Evolutionary conservation across 2,888 invertebrate species (phyloP).

Genomic region (Ophraella communa): DNA sequence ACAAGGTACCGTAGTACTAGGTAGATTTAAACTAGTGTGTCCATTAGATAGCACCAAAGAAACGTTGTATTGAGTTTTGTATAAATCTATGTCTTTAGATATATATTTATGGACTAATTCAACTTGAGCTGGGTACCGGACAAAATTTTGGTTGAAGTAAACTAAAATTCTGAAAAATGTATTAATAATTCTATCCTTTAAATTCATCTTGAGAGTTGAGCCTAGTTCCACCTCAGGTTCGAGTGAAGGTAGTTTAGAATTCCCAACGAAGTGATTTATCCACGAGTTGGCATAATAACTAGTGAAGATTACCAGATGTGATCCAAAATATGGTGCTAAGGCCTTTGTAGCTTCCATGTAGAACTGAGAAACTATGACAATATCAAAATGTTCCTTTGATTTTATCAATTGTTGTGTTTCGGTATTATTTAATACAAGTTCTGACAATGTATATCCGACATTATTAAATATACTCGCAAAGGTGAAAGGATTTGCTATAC

Average conservation of each 20-base stretch:
- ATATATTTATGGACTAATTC: conserved; percentile 44
- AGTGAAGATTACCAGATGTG: conserved; percentile 55
- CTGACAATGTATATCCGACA: conserved; percentile 37
- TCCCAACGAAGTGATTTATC: conserved; percentile 61
- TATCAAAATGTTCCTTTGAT: conserved; percentile 55
- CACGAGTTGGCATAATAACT: conserved; percentile 59
- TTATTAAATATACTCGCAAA: background rate
- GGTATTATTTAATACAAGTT: conserved; percentile 45
- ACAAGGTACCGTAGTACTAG: conserved; percentile 63
- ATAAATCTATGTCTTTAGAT: conserved; percentile 43
- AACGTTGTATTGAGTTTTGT: conserved; percentile 42
- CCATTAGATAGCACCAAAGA: conserved; percentile 50
- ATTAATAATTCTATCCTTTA: conserved; percentile 63
- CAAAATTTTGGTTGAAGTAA: conserved; percentile 36
- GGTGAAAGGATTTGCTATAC: background rate
- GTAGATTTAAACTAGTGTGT: conserved; percentile 62
- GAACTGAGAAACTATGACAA: conserved; percentile 60
- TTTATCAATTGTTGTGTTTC: conserved; percentile 49
- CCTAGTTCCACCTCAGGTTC: conserved; percentile 59
- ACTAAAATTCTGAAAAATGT: conserved; percentile 53
- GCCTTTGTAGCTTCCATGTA: conserved; percentile 61
- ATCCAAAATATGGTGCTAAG: conserved; percentile 53
- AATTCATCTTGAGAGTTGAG: conserved; percentile 59
- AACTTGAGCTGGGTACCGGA: conserved; percentile 40
- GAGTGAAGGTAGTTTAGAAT: conserved; percentile 60